Evolutionary conservation across 2,113 vertebrate species (phyloP).

Genomic region (Zosterops hypoxanthus): DNA sequence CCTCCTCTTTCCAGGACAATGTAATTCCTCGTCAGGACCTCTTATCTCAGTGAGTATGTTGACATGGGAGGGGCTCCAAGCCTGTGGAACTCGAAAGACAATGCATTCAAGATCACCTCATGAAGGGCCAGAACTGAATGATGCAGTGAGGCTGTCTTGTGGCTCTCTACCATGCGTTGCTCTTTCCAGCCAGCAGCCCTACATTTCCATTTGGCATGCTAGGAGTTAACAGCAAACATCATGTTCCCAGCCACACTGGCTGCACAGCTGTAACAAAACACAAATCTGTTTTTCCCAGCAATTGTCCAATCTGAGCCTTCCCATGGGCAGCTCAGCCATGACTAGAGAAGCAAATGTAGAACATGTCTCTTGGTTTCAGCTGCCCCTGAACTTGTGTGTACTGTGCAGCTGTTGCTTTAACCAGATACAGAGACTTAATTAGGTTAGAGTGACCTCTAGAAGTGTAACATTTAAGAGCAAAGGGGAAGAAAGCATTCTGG

Average conservation of each 20-base stretch:
- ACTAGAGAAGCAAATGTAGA: not conserved
- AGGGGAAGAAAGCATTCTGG: not conserved
- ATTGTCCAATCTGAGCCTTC: not conserved
- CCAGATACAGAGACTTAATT: constrained; percentile 25
- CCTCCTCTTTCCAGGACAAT: not conserved
- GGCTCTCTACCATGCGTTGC: not conserved
- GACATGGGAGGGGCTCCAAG: not conserved
- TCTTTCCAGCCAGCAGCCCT: not conserved
- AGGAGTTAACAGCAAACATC: not conserved
- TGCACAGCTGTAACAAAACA: not conserved
- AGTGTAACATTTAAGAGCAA: not conserved
- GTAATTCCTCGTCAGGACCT: not conserved
- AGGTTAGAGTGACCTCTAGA: constrained; percentile 33
- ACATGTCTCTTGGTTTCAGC: not conserved
- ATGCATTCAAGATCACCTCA: not conserved
- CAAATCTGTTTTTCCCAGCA: constrained; percentile 4
- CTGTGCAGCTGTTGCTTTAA: constrained; percentile 43
- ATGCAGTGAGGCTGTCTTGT: not conserved
- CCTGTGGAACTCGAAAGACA: not conserved
- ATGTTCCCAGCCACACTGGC: not conserved
- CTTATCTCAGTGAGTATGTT: not conserved
- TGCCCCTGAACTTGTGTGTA: not conserved
- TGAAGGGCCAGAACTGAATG: not conserved
- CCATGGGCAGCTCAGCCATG: not conserved
- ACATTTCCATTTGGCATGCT: not conserved